phyloP scores from a whole-genome alignment of 1,140 invertebrate species.

The Cyphomyrmex costatus region DNA sequence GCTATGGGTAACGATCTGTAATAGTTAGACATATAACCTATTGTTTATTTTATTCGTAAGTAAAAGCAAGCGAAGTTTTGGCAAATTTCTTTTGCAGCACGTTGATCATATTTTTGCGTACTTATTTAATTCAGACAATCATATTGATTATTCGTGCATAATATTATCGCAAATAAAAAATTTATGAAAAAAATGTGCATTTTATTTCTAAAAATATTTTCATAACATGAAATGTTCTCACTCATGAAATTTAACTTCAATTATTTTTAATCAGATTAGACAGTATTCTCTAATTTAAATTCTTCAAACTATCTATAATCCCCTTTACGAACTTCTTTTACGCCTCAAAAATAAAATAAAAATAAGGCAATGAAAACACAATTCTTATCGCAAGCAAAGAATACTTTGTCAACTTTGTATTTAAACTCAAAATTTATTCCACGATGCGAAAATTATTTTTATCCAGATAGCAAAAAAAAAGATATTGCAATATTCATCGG shows the following conservation, averaged over 20 bases:
- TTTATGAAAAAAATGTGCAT: no score
- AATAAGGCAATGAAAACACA: not conserved
- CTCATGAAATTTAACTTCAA: not conserved
- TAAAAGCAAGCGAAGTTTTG: not conserved
- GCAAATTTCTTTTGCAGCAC: not conserved
- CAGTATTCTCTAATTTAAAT: not conserved
- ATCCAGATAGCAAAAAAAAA: not conserved
- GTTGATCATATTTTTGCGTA: not conserved
- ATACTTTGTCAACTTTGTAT: constrained; percentile 10
- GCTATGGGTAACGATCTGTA: not conserved
- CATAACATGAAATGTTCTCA: not conserved
- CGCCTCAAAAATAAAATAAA: not conserved
- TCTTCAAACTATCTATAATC: not conserved
- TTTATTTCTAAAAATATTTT: constrained; percentile 1
- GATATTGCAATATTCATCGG: constrained; percentile 47
- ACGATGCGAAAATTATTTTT: not conserved
- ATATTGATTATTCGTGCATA: not conserved
- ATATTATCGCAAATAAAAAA: not conserved
- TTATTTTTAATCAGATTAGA: constrained; percentile 13
- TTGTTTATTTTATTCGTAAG: not conserved
- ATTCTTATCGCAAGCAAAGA: not conserved
- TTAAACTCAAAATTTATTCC: constrained; percentile 23
- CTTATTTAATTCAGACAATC: not conserved
- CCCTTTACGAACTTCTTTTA: not conserved
- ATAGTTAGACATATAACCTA: not conserved